These are phyloP conservation scores for Phylloscopus trochiloides DNA, from an alignment of 2,113 vertebrate genomes.

Conservation along the genomic window DNA sequence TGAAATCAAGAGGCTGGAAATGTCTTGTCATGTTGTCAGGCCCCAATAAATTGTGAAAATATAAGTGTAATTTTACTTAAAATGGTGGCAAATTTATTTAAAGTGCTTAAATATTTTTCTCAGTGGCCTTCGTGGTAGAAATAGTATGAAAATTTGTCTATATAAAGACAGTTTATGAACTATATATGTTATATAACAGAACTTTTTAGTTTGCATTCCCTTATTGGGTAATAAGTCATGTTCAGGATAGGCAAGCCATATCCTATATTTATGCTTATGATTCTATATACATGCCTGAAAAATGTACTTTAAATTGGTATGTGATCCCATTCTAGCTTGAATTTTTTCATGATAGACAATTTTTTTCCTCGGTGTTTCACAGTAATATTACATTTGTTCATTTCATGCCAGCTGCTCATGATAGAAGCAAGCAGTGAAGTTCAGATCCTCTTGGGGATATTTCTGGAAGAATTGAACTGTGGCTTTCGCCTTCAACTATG, in stretches of 20 bases:
- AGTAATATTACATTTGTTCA: background rate
- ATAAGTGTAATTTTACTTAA: background rate
- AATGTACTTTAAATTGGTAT: background rate
- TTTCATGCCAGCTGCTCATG: background rate
- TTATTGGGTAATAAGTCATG: background rate
- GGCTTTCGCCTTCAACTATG: background rate
- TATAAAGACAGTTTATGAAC: background rate
- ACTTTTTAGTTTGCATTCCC: background rate
- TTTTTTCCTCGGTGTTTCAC: background rate
- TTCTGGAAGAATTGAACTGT: background rate
- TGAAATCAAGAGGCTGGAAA: background rate
- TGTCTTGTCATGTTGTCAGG: background rate
- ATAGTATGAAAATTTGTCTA: background rate
- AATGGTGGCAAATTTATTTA: background rate
- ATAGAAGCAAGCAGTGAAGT: background rate
- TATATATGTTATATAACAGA: background rate
- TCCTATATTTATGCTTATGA: background rate
- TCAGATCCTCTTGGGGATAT: background rate
- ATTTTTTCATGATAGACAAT: background rate
- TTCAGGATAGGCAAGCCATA: background rate
- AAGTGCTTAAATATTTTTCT: background rate
- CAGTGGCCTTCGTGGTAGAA: background rate
- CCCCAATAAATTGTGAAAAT: background rate
- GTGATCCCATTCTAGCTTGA: background rate
- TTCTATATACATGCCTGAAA: background rate